These are phyloP conservation scores for Platysternon megacephalum DNA, from an alignment of 2,113 vertebrate genomes.

Conservation along the genomic window DNA sequence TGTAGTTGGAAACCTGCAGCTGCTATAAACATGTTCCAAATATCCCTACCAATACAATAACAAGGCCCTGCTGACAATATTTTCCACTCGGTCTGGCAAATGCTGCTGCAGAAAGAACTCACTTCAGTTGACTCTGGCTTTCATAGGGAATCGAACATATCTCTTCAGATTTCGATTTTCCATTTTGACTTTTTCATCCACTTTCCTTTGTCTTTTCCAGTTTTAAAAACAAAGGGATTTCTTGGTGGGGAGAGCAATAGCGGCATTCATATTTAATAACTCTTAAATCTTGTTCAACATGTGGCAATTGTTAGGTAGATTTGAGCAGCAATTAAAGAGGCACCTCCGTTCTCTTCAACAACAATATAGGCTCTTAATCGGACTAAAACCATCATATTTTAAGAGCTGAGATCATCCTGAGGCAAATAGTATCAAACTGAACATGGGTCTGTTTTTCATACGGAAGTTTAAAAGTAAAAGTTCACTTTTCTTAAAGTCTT, in stretches of 20 bases:
- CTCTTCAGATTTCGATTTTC: background rate
- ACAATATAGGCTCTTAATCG: conserved; percentile 80
- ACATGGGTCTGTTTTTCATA: conserved; percentile 68
- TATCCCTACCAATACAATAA: background rate
- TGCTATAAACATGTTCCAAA: background rate
- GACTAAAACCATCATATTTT: conserved; percentile 78
- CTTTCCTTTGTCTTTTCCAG: conserved; percentile 50
- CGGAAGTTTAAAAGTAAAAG: conserved; percentile 65
- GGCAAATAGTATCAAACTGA: conserved; percentile 76
- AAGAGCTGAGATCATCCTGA: conserved; percentile 79
- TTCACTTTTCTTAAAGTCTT: conserved; percentile 58
- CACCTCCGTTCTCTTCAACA: conserved; percentile 79
- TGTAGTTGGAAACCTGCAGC: rapidly evolving
- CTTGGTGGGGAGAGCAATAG: conserved; percentile 55
- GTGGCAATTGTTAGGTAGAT: conserved; percentile 85
- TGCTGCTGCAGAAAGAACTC: background rate
- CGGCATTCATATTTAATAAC: conserved; percentile 80
- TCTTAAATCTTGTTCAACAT: conserved; percentile 79
- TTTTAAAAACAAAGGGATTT: conserved; percentile 75
- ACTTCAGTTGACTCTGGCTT: background rate
- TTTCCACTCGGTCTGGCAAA: background rate
- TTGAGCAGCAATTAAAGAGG: conserved; percentile 82
- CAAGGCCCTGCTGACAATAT: background rate
- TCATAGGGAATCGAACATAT: background rate
- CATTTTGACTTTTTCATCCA: background rate